Evolutionary conservation across 2,113 vertebrate genomes (phyloP).

Genomic region (Lota lota): DNA sequence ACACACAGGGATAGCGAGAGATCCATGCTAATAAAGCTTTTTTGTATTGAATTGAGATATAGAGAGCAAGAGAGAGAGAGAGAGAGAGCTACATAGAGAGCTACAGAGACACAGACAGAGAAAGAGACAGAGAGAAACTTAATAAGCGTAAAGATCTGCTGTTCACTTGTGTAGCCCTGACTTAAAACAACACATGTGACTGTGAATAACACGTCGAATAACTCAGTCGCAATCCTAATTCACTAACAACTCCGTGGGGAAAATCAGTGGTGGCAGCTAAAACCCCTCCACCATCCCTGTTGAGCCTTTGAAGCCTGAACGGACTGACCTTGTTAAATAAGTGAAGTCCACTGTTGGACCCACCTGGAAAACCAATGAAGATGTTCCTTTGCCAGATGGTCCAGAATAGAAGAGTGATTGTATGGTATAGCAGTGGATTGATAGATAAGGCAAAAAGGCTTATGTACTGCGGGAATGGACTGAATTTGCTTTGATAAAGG

Average conservation of each 20-base stretch:
- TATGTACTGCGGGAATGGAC: slow-evolving; percentile 13
- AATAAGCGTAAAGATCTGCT: too few species aligned
- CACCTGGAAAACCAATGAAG: slow-evolving; percentile 63
- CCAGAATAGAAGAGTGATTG: slow-evolving; percentile 36
- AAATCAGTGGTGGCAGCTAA: slow-evolving; percentile 31
- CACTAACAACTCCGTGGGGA: slow-evolving; percentile 22
- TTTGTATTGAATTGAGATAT: too few species aligned
- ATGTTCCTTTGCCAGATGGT: slow-evolving; percentile 38
- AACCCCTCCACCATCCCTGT: slow-evolving; percentile 14
- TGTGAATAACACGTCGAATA: not conserved
- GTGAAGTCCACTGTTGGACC: slow-evolving; percentile 47
- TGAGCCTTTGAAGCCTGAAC: slow-evolving; percentile 52
- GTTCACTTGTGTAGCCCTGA: too few species aligned
- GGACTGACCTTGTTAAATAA: slow-evolving; percentile 69
- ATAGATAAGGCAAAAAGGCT: slow-evolving; percentile 31
- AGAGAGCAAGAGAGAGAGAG: too few species aligned
- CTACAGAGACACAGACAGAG: too few species aligned
- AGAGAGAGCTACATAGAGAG: too few species aligned
- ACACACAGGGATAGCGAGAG: too few species aligned
- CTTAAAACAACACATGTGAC: too few species aligned
- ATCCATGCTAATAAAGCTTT: too few species aligned
- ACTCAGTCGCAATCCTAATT: slow-evolving; percentile 21
- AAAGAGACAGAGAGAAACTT: too few species aligned
- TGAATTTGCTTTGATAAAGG: slow-evolving; percentile 6
- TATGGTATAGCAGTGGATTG: not conserved